phyloP scores from a whole-genome alignment of 2,888 invertebrate genomes.

The Tryphoninae sp. region DNA sequence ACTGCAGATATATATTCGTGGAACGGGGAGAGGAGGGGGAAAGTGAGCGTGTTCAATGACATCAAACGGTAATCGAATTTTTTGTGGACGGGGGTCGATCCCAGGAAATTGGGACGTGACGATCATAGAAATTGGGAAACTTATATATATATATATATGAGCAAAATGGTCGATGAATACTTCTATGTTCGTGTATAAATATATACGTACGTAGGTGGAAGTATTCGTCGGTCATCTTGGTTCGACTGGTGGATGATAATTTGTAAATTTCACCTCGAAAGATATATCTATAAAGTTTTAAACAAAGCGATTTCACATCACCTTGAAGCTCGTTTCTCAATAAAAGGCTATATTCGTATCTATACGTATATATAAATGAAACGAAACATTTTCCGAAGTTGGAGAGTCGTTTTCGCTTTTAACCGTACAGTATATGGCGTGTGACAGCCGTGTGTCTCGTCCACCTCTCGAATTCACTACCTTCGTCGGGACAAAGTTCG shows the following conservation, averaged over 20 bases:
- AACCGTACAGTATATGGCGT: neutral
- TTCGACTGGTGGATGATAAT: too few species aligned
- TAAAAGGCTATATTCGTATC: neutral
- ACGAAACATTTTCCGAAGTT: neutral
- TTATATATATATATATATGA: too few species aligned
- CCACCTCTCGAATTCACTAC: slow-evolving; percentile 8
- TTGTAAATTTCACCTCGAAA: too few species aligned
- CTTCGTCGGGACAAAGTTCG: slow-evolving; percentile 6
- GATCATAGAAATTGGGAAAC: neutral
- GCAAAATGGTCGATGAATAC: too few species aligned
- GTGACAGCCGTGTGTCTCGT: neutral
- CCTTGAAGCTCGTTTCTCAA: neutral
- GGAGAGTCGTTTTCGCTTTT: neutral
- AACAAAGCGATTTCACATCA: too few species aligned
- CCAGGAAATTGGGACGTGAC: neutral
- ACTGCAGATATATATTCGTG: neutral
- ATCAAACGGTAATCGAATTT: slow-evolving; percentile 10
- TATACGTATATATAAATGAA: neutral
- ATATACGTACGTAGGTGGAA: too few species aligned
- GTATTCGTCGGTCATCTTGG: too few species aligned
- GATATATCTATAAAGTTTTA: too few species aligned
- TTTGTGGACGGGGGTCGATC: neutral
- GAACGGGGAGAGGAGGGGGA: neutral
- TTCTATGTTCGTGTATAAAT: too few species aligned
- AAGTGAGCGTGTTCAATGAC: neutral